These are phyloP conservation scores for Rhinoraja longicauda DNA, from an alignment of 2,797 vertebrate genomes.

Conservation along the genomic window DNA sequence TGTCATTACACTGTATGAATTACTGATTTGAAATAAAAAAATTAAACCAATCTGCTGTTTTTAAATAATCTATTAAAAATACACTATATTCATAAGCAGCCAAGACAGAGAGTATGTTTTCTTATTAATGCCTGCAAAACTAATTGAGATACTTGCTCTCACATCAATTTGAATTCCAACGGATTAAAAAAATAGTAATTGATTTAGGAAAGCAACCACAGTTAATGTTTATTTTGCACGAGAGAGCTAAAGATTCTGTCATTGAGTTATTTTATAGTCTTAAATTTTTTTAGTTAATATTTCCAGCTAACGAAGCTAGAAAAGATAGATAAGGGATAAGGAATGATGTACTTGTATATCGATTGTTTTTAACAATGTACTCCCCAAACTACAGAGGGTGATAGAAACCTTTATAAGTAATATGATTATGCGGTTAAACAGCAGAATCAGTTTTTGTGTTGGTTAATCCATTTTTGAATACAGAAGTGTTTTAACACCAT, in stretches of 20 bases:
- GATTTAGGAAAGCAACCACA: neutral
- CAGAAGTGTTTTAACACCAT: neutral
- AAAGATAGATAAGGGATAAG: neutral
- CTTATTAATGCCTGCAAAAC: neutral
- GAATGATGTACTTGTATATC: neutral
- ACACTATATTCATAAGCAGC: neutral
- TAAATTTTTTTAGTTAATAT: neutral
- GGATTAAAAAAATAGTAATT: neutral
- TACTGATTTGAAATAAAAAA: slow-evolving; percentile 10
- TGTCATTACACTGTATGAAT: slow-evolving; percentile 10
- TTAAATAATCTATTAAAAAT: slow-evolving; percentile 12
- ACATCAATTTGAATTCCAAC: neutral
- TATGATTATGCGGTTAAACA: neutral
- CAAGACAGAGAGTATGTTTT: neutral
- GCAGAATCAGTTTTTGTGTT: neutral
- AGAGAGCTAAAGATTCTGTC: neutral
- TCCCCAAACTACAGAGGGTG: neutral
- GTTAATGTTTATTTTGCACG: neutral
- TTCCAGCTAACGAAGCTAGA: neutral
- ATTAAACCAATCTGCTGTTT: slow-evolving; percentile 4
- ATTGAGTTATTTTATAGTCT: neutral
- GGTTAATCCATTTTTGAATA: neutral
- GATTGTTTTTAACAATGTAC: neutral
- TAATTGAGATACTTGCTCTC: neutral
- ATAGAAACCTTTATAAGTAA: neutral